Evolutionary conservation across 2,797 vertebrate genomes (phyloP), one percentile per base, ranked within the genome.

Genomic region (Brachymystax lenok): DNA sequence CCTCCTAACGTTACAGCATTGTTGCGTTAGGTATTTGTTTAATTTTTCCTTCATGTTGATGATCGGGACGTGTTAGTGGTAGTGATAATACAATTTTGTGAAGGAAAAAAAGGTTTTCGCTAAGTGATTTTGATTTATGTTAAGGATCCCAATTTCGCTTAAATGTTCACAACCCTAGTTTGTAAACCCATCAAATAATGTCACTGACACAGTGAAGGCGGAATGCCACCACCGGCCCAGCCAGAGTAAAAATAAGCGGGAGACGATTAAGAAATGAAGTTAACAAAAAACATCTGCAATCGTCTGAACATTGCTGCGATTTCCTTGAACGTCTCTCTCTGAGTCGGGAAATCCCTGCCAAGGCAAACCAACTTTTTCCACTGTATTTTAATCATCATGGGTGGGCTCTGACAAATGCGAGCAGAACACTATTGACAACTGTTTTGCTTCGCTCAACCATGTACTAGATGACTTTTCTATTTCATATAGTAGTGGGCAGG

Each of bases 351-450:
- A 73, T 71, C 51, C 50, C 24, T 69, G 46, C 77, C 75, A 78
- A 73, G 35, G 30, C 17, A 54, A 74, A 71, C 27, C 75, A 52
- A 73, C 40, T 72, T 74, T 75, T 79, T 80, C 79, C 71, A 69
- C 19, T 35, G 66, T 67, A 73, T 76, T 76, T 73, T 27, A 54
- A 30, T 17, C 59, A 69, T 75, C 68, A 59, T 33, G 28, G 61
- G 64, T 68, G 59, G 24, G 52, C 30, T 21, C 50, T 78, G 78
- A 74, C 66, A 14, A 40, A 70, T 17, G n/a, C n/a, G 17, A 30
- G 12, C 1, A 27, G 10, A 33, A 69, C 63, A 71, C 77, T 74
- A 69, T 16, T 77, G 76, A 78, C 73, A 40, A 40, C 21, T 46
- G 35, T 27, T 40, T 14, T 50, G 59, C 4, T 33, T 19, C 33